Conservation (phyloP, 2,113 vertebrate genomes). For the Zosterops borbonicus region DNA sequence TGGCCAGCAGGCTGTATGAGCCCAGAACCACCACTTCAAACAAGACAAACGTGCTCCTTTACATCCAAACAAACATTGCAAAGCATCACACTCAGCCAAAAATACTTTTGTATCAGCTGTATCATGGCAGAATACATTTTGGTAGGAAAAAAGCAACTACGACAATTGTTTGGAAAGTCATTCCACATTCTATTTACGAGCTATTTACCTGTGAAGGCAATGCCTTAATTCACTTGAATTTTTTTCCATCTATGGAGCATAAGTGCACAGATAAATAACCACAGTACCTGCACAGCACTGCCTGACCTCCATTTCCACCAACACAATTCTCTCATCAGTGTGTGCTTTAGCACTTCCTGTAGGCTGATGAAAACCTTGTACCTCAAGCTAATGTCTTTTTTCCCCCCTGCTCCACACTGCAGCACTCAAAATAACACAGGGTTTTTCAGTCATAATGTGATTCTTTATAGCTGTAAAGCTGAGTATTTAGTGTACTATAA, state of each 20-base stretch:
- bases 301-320: slow-evolving; percentile 27
- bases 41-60: background rate
- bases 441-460: background rate
- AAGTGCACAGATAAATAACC: background rate
- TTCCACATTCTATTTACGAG: background rate
- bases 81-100: background rate
- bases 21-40: background rate
- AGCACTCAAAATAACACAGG: background rate
- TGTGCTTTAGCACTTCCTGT: slow-evolving; percentile 62
- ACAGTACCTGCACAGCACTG: background rate
- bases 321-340: slow-evolving; percentile 16
- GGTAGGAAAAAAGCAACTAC: background rate
- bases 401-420: background rate
- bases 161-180: background rate
- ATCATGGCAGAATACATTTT: background rate
- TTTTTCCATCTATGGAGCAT: background rate
- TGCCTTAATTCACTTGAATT: background rate
- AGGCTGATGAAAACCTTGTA: background rate
- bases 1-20: background rate
- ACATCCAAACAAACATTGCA: background rate
- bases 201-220: background rate
- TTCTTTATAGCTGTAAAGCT: background rate
- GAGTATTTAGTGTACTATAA: background rate
- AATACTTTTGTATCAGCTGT: background rate
- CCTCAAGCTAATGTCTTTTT: background rate